Evolutionary conservation across 2,113 vertebrate species (phyloP), one percentile per base, ranked within the genome.

Genomic region (Takifugu flavidus): DNA sequence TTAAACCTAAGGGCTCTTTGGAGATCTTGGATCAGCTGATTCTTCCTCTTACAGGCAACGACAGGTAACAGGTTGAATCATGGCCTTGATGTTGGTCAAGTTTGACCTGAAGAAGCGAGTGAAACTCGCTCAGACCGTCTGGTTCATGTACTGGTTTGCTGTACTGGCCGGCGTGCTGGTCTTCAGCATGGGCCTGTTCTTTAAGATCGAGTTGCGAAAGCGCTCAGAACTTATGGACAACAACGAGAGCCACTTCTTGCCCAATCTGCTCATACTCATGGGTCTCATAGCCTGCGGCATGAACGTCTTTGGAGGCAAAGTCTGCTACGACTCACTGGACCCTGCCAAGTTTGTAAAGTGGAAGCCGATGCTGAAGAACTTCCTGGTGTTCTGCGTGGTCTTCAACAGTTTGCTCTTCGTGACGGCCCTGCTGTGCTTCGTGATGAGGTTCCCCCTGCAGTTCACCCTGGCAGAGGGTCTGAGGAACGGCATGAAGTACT

Each of bases 71-170:
- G 49, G 12, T 60, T 76, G 56, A 67, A 92, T 67, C 51, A 99
- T 99, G 97, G 95, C 93, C 52, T 84, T 99, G 75, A 87, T 97
- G 89, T 91, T 94, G 88, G 74, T 99, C 65, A 97, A 93, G 80
- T 99, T 98, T 70, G 95, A 92, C 70, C 86, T 95, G 83, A 96
- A 94, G 89, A 98, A 94, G 86, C 86, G 96, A 27, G 96, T 98
- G 78, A 99, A 96, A 87, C 77, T 99, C 47, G 95, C 97, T 0
- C 97, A 99, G 84, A 90, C 93, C 25, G 91, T 99, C 63, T 99
- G 97, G 97, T 93, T 98, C 51, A 90, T 99, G 93, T 98, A 96
- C 91, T 99, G 96, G 97, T 89, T 95, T 61, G 95, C 95, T 0
- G 92, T 98, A n/a, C 80, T 99, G 77, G 93, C 93, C 0, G 93